Evolutionary conservation across 2,888 invertebrate genomes (phyloP).

Genomic region (Trachelus stipa): DNA sequence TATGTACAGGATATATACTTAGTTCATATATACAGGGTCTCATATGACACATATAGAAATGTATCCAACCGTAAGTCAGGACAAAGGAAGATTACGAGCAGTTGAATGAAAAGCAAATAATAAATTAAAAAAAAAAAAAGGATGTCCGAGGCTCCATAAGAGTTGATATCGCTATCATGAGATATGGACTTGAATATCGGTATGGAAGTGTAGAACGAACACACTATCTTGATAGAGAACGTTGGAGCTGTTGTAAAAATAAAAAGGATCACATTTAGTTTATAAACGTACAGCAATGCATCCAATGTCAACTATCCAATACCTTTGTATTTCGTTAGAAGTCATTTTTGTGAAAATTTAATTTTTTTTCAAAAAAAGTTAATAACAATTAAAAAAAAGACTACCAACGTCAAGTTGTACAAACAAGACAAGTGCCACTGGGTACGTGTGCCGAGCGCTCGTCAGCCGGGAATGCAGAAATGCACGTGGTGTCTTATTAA

Average conservation of each 20-base stretch:
- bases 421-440: not conserved
- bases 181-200: not conserved
- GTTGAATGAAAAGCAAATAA: not conserved
- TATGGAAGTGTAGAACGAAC: not conserved
- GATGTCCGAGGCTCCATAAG: not conserved
- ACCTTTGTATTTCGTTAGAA: not conserved
- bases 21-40: not conserved
- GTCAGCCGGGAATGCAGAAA: not conserved
- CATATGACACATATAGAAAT: not conserved
- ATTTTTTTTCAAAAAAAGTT: not conserved
- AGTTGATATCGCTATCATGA: not conserved
- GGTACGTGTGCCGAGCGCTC: not conserved
- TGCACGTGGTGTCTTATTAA: not conserved
- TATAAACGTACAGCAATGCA: not conserved
- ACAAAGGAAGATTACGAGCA: not conserved
- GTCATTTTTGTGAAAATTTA: not conserved
- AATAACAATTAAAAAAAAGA: not conserved
- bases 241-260: not conserved
- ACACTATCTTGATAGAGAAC: too few relatives aligned
- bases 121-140: not conserved
- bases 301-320: not conserved
- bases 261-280: not conserved
- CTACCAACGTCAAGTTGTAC: not conserved
- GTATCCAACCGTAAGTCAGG: not conserved
- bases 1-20: not conserved